Evolutionary conservation across 30 jellyfish, hydroid and myxozoan species (phyloP).

Genomic region (Pelagia noctiluca): DNA sequence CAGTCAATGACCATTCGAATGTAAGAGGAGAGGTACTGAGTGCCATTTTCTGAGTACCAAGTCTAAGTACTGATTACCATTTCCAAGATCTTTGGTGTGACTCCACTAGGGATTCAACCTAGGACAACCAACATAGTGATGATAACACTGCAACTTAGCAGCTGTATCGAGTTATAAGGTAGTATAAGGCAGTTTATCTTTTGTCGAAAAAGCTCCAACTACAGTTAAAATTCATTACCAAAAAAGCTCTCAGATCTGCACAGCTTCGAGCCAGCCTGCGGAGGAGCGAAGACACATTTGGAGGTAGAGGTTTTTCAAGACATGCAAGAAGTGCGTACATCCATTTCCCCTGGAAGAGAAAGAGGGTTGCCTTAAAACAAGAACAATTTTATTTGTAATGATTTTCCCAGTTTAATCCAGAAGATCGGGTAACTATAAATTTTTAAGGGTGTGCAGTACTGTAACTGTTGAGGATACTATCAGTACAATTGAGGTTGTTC

Average conservation of each 20-base stretch:
- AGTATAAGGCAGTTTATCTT: too few relatives aligned
- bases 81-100: background rate
- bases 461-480: background rate
- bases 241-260: conserved; percentile 67
- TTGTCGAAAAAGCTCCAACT: too few relatives aligned
- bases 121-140: background rate
- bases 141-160: background rate
- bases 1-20: too few relatives aligned
- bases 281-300: conserved; percentile 57
- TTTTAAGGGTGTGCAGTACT: background rate
- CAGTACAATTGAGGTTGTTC: background rate
- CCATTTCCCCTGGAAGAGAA: conserved; percentile 59
- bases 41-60: too few relatives aligned
- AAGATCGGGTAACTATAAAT: background rate
- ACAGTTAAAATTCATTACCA: conserved; percentile 26
- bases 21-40: too few relatives aligned
- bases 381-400: too few relatives aligned
- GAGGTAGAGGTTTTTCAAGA: conserved; percentile 66
- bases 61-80: background rate
- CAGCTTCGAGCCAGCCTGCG: conserved; percentile 69
- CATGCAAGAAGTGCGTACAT: conserved; percentile 64
- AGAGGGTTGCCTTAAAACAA: background rate
- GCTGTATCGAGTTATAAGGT: background rate
- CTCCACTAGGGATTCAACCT: background rate
- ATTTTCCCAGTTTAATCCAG: background rate